A percentile compares a stretch with the other conserved stretches of the same genome.
These are phyloP conservation scores for Aphodius sticticus DNA, from an alignment of 2,888 invertebrate species.

Conservation along the genomic window DNA sequence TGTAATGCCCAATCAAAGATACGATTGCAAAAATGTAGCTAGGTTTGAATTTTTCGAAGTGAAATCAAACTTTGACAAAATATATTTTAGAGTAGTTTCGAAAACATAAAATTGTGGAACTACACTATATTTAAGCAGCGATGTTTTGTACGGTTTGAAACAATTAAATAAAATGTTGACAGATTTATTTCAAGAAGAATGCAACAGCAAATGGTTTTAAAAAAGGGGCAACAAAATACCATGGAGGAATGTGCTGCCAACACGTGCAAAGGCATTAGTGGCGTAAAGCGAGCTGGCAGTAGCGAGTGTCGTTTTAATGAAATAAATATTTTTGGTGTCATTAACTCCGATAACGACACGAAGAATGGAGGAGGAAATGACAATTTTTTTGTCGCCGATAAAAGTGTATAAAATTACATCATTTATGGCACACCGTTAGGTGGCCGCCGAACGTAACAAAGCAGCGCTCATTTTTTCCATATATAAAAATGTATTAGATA, in stretches of 20 bases:
- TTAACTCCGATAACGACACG: not conserved
- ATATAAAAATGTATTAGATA: conserved; percentile 24
- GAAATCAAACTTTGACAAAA: too few relatives aligned
- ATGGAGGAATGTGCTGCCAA: not conserved
- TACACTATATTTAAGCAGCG: too few relatives aligned
- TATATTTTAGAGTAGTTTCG: too few relatives aligned
- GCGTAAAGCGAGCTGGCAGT: not conserved
- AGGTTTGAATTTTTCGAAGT: too few relatives aligned
- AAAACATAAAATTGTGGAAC: too few relatives aligned
- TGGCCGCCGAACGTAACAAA: not conserved
- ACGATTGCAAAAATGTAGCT: too few relatives aligned
- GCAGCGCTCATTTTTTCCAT: conserved; percentile 18
- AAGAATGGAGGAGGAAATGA: not conserved
- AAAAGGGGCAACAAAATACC: not conserved
- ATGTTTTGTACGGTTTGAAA: too few relatives aligned
- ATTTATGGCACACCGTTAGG: not conserved
- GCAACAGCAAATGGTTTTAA: not conserved
- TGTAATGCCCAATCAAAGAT: too few relatives aligned
- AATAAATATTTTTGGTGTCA: conserved; percentile 4
- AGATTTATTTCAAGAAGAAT: not conserved
- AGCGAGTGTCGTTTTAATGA: not conserved
- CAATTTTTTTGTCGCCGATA: not conserved
- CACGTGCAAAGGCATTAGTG: not conserved
- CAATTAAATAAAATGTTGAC: too few relatives aligned
- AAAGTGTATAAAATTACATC: conserved; percentile 4